A percentile compares a stretch with the other conserved stretches of the same genome.
Conservation (phyloP, 2,888 invertebrate genomes). For the Aleiodes leptofemur region DNA sequence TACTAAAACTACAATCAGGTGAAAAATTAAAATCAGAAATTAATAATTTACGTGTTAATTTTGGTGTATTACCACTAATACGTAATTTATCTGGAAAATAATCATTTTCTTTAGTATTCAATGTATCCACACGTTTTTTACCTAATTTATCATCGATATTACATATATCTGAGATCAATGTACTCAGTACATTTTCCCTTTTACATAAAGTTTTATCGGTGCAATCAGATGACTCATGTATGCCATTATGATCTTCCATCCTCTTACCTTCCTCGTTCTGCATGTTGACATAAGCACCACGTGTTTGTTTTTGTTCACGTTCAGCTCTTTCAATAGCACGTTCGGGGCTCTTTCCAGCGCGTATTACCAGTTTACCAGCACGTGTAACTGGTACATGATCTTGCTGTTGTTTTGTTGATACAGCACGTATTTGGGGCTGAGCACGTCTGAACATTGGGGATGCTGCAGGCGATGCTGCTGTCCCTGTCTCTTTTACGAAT, state of each 20-base stretch:
- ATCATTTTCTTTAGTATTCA: constrained; percentile 60
- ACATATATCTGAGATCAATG: constrained; percentile 24
- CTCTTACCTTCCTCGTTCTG: constrained; percentile 86
- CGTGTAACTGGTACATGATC: constrained; percentile 32
- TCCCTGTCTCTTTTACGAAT: constrained; percentile 81
- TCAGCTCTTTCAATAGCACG: constrained; percentile 76
- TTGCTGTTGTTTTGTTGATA: constrained; percentile 69
- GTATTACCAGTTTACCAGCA: constrained; percentile 73
- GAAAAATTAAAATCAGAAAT: constrained; percentile 55
- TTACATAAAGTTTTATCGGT: constrained; percentile 66
- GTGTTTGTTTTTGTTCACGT: constrained; percentile 73
- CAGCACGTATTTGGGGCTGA: constrained; percentile 75
- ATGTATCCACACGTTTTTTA: constrained; percentile 30
- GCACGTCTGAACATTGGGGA: constrained; percentile 75
- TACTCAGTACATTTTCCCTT: constrained; percentile 13
- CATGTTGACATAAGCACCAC: constrained; percentile 85
- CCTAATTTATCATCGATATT: constrained; percentile 10
- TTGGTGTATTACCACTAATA: constrained; percentile 68
- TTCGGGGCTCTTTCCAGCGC: constrained; percentile 75
- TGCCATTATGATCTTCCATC: constrained; percentile 52
- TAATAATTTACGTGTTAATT: constrained; percentile 63
- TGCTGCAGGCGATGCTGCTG: constrained; percentile 73
- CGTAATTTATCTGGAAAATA: constrained; percentile 60
- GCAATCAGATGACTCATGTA: constrained; percentile 65
- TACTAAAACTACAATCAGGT: constrained; percentile 30